Percentiles rank a stretch among this genome's conserved stretches.
Evolutionary conservation across 1,140 invertebrate species (phyloP).

Genomic region (Chironomus striatipennis): DNA sequence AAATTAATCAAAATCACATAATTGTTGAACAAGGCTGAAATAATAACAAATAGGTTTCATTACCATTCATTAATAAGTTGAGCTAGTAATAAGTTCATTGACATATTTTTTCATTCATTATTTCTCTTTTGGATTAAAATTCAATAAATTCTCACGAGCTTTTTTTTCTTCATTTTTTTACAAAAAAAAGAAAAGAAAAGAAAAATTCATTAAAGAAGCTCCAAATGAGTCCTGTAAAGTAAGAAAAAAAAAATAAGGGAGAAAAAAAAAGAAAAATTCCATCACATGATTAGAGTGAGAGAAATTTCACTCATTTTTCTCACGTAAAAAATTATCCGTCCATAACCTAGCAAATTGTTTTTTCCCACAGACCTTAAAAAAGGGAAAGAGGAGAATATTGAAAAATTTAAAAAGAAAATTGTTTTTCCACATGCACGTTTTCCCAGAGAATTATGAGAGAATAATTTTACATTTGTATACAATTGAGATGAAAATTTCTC

Average conservation of each 20-base stretch:
- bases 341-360: constrained; percentile 16
- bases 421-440: neutral
- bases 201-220: neutral
- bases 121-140: neutral
- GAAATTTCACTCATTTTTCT: neutral
- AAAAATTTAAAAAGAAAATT: constrained; percentile 6
- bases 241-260: too few relatives aligned
- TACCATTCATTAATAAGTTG: neutral
- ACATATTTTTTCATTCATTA: neutral
- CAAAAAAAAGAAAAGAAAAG: too few relatives aligned
- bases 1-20: too few relatives aligned
- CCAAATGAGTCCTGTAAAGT: neutral
- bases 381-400: neutral
- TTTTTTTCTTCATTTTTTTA: neutral
- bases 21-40: too few relatives aligned
- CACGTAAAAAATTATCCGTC: neutral
- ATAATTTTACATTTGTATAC: neutral
- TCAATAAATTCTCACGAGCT: neutral
- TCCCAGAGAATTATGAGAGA: neutral
- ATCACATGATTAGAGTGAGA: neutral
- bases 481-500: neutral
- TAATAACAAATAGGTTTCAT: neutral
- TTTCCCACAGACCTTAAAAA: neutral
- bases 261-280: neutral
- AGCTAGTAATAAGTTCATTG: neutral